phyloP scores from a whole-genome alignment of 64 coral and sea anemone species.

The Stichodactyla helianthus region DNA sequence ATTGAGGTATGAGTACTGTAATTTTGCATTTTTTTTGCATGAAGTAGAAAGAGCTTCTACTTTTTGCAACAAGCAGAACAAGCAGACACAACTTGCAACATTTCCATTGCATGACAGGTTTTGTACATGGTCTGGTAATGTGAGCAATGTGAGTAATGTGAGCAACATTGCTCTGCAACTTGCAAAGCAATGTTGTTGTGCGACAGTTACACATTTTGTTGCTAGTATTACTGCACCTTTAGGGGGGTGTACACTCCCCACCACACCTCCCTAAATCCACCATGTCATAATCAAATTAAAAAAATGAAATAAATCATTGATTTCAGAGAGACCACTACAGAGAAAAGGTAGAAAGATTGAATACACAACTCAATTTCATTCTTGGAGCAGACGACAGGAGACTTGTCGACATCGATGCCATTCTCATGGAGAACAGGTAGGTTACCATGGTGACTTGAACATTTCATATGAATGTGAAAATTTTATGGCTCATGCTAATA shows the following conservation, averaged over 20 bases:
- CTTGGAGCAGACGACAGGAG: slow-evolving; percentile 93
- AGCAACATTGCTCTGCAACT: too few relatives aligned
- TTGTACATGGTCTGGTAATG: too few relatives aligned
- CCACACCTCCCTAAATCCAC: neutral
- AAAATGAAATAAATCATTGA: too few relatives aligned
- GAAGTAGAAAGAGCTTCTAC: too few relatives aligned
- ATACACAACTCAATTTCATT: slow-evolving; percentile 95
- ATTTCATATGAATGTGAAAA: too few relatives aligned
- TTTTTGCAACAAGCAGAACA: neutral
- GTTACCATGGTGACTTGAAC: neutral
- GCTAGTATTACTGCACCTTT: neutral
- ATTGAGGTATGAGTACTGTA: slow-evolving; percentile 42
- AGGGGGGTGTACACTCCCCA: neutral
- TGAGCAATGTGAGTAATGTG: too few relatives aligned
- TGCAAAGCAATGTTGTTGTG: too few relatives aligned
- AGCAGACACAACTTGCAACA: too few relatives aligned
- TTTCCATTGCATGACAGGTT: too few relatives aligned
- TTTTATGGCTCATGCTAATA: too few relatives aligned
- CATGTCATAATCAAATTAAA: too few relatives aligned
- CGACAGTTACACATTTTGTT: too few relatives aligned
- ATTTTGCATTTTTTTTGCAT: slow-evolving; percentile 14
- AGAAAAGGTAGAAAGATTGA: slow-evolving; percentile 90
- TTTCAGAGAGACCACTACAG: slow-evolving; percentile 83
- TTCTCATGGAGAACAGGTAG: slow-evolving; percentile 95
- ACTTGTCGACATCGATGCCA: slow-evolving; percentile 88